Percentiles rank a stretch among this genome's conserved stretches.
Evolutionary conservation across 2,113 vertebrate species (phyloP).

Genomic region (Thamnophis sirtalis): DNA sequence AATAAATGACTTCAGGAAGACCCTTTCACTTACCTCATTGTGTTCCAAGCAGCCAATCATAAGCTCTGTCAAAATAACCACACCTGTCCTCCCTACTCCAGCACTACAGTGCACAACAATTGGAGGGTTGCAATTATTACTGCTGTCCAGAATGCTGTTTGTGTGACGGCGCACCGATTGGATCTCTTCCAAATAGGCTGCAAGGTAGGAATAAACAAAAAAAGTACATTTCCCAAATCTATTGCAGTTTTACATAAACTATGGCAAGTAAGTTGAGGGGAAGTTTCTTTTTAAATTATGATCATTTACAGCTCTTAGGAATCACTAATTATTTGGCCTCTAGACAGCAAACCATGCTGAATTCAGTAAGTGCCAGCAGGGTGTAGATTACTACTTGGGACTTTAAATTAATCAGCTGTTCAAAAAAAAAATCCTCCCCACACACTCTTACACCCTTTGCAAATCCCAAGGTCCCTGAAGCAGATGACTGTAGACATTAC

Average conservation of each 20-base stretch:
- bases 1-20: neutral
- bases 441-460: constrained; percentile 51
- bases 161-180: constrained; percentile 91
- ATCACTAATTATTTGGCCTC: constrained; percentile 62
- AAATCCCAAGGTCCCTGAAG: constrained; percentile 70
- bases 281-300: constrained; percentile 38
- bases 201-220: constrained; percentile 7
- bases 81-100: constrained; percentile 86
- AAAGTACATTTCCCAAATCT: constrained; percentile 21
- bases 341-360: constrained; percentile 25
- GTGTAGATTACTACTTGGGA: constrained; percentile 63
- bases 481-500: constrained; percentile 73
- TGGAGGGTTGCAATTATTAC: constrained; percentile 80
- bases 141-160: constrained; percentile 87
- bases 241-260: neutral
- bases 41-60: constrained; percentile 94
- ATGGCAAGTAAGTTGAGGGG: neutral
- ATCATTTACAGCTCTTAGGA: constrained; percentile 56
- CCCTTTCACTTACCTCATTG: constrained; percentile 77
- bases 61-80: constrained; percentile 89
- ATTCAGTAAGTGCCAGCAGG: constrained; percentile 66
- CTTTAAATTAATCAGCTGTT: constrained; percentile 68
- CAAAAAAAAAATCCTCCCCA: constrained; percentile 48
- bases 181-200: constrained; percentile 93
- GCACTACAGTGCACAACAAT: constrained; percentile 92